phyloP scores from a whole-genome alignment of 2,797 vertebrate species.

The Danio kyathit region DNA sequence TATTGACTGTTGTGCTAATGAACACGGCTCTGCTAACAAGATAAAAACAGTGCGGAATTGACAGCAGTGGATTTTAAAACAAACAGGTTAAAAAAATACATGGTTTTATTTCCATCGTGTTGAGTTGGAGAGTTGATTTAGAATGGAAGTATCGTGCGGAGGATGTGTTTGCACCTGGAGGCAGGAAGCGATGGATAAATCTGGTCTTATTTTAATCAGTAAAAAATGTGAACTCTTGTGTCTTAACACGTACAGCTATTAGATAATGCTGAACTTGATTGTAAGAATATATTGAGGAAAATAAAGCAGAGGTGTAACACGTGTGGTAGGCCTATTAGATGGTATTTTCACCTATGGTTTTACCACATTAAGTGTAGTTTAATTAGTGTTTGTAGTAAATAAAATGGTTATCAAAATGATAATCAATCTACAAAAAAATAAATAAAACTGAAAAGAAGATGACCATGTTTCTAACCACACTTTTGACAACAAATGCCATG shows the following conservation, averaged over 20 bases:
- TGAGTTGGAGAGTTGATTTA: background rate
- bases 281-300: background rate
- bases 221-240: background rate
- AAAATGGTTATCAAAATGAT: no score
- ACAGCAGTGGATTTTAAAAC: background rate
- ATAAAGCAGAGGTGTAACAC: background rate
- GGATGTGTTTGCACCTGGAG: constrained; percentile 22
- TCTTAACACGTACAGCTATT: background rate
- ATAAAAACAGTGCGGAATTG: constrained; percentile 5
- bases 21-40: constrained; percentile 19
- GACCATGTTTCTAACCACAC: no score
- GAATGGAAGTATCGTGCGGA: background rate
- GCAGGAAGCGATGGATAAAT: background rate
- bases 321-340: no score
- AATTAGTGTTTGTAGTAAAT: no score
- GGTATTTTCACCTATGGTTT: no score
- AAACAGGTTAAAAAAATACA: background rate
- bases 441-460: no score
- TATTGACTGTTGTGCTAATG: constrained; percentile 36
- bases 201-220: background rate
- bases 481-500: no score
- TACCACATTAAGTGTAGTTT: no score
- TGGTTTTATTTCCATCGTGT: background rate
- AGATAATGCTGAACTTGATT: background rate
- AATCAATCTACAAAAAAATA: no score